These are phyloP conservation scores for Parnassius orleans DNA, from an alignment of 2,888 invertebrate species.

Conservation along the genomic window DNA sequence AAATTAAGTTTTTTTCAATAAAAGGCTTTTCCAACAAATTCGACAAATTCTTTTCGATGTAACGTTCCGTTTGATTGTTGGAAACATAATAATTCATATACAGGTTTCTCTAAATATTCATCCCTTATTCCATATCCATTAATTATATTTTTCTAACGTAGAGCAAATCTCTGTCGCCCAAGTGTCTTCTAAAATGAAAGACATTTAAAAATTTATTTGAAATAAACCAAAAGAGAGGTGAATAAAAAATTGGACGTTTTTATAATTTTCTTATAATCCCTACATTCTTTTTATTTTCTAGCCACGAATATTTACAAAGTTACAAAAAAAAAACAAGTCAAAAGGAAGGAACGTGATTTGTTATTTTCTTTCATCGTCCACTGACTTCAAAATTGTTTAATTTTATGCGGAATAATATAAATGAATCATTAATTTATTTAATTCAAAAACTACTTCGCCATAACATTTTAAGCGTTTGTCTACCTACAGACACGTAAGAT, in stretches of 20 bases:
- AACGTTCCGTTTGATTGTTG: no score
- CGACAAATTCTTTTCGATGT: no score
- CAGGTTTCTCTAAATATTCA: no score
- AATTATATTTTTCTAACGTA: no score
- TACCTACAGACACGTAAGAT: conserved; percentile 1
- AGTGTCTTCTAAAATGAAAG: no score
- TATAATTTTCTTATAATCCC: neutral
- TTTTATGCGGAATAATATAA: conserved; percentile 9
- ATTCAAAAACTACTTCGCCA: conserved; percentile 17
- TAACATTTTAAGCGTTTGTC: conserved; percentile 20
- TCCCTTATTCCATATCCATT: no score
- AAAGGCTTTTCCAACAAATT: no score
- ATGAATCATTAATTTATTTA: conserved; percentile 31
- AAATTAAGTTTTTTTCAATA: no score
- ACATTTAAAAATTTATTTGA: no score
- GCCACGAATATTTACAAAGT: conserved; percentile 24
- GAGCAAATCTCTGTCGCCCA: no score
- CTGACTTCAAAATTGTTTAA: conserved; percentile 19
- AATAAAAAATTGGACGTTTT: conserved; percentile 4
- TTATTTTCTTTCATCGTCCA: conserved; percentile 21
- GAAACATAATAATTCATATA: no score
- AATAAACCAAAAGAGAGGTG: conserved; percentile 2
- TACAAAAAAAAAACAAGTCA: conserved; percentile 14
- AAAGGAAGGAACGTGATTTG: conserved; percentile 14
- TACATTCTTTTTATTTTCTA: conserved; percentile 18